A percentile compares a stretch with the other conserved stretches of the same genome.
phyloP scores from a whole-genome alignment of 2,797 vertebrate species.

The Podarcis siculus region DNA sequence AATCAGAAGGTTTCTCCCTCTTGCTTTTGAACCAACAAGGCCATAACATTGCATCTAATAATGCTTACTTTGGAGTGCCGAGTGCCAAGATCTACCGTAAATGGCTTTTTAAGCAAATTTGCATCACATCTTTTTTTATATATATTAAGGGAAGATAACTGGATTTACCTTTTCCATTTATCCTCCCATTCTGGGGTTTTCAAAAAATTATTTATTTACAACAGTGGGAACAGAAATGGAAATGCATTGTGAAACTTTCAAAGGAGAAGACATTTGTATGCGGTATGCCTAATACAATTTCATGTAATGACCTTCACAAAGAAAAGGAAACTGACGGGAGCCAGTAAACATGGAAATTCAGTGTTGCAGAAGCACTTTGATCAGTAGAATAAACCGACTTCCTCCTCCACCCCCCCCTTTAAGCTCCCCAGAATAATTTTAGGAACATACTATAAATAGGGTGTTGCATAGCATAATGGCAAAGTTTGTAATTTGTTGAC shows the following conservation, averaged over 20 bases:
- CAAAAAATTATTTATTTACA: not conserved
- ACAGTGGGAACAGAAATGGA: slow-evolving; percentile 17
- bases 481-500: not conserved
- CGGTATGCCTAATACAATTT: not conserved
- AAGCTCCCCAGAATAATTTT: not conserved
- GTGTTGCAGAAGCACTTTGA: slow-evolving; percentile 31
- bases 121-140: slow-evolving; percentile 18
- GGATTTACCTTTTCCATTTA: slow-evolving; percentile 21
- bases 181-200: slow-evolving; percentile 12
- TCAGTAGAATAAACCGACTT: not conserved
- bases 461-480: too few relatives aligned
- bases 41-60: not conserved
- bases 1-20: not conserved
- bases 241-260: slow-evolving; percentile 12
- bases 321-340: slow-evolving; percentile 18
- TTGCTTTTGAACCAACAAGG: not conserved
- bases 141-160: slow-evolving; percentile 44
- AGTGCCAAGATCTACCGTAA: not conserved
- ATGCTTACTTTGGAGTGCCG: not conserved
- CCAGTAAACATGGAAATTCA: not conserved
- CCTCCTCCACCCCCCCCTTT: not conserved
- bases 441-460: not conserved
- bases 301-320: slow-evolving; percentile 32
- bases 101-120: not conserved
- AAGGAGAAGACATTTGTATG: slow-evolving; percentile 25